Evolutionary conservation across 2,797 vertebrate genomes (phyloP), one percentile per base, ranked within the genome.

Genomic region (Liparis tanakae): DNA sequence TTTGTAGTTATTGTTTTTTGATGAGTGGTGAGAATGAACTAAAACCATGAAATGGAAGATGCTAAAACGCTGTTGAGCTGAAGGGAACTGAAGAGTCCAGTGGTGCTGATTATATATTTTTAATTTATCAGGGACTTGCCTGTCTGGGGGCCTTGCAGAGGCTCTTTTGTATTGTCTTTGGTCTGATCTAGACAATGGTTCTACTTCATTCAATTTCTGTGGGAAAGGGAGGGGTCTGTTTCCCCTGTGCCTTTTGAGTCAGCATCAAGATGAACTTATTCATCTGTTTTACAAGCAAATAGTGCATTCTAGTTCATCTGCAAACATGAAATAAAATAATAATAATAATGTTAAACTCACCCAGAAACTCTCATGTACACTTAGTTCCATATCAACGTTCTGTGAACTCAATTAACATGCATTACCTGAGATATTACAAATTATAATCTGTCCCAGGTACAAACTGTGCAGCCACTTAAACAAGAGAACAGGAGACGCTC

Each of bases 401-500:
- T 34, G 74, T 70, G 80, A 78, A 4, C 58, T 80, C 76, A 53
- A 76, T 88, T 58, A 67, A 17, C 34, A 34, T 70, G 67, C 77
- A 51, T 72, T 72, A 69, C 25, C 44, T 85, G 61, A 75, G 65
- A 15, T 63, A 82, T 87, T 81, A 70, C 70, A 80, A 80, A 76
- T 76, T 84, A 59, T 82, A 79, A 82, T 78, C 60, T 43, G 41
- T 71, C 74, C 1, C 63, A 62, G 77, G 82, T 75, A 70, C 57
- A 44, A 55, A 43, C 17, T 17, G 34, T 58, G 63, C 67, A 78
- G 81, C 74, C 79, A 59, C 82, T 79, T 82, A 72, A 33, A 76
- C 63, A 61, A 55, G 72, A 76, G 80, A 79, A 25, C 78, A 56
- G 64, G 50, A 72, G 78, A 68, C 62, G 73, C 75, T 22, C 46